A percentile compares a stretch with the other conserved stretches of the same genome.
Evolutionary conservation across 1,140 invertebrate species (phyloP).

Genomic region (Grapholita molesta): DNA sequence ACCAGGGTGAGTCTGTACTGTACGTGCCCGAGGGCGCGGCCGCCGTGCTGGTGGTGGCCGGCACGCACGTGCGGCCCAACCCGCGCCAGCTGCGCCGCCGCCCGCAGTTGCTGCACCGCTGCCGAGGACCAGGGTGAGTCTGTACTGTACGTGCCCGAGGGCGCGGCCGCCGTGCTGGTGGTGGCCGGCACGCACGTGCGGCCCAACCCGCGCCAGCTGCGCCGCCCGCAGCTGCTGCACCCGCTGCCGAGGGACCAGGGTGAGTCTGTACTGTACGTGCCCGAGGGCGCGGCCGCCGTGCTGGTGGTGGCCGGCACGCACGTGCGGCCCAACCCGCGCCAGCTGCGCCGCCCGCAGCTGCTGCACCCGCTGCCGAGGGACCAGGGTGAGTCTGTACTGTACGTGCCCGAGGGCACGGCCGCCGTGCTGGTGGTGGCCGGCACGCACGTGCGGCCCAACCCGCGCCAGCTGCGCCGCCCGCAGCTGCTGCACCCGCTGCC

Average conservation of each 20-base stretch:
- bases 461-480: conserved; percentile 22
- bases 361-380: conserved; percentile 22
- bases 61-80: conserved; percentile 24
- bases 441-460: conserved; percentile 23
- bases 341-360: conserved; percentile 23
- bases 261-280: too few relatives aligned
- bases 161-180: conserved; percentile 29
- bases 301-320: conserved; percentile 34
- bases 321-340: conserved; percentile 17
- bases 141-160: not conserved
- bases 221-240: conserved; percentile 19
- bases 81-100: conserved; percentile 21
- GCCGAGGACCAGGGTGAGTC: not conserved
- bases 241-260: not conserved
- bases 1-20: too few relatives aligned
- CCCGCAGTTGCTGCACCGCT: conserved; percentile 21
- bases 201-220: conserved; percentile 22
- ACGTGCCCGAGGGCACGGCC: not conserved
- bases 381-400: not conserved
- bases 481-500: conserved; percentile 16
- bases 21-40: conserved; percentile 20
- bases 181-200: conserved; percentile 34
- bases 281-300: conserved; percentile 36
- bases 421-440: conserved; percentile 35
- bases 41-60: conserved; percentile 36